Percentiles rank a stretch among this genome's conserved stretches.
Evolutionary conservation across 2,797 vertebrate species (phyloP).

Genomic region (Pantherophis vulpinus): DNA sequence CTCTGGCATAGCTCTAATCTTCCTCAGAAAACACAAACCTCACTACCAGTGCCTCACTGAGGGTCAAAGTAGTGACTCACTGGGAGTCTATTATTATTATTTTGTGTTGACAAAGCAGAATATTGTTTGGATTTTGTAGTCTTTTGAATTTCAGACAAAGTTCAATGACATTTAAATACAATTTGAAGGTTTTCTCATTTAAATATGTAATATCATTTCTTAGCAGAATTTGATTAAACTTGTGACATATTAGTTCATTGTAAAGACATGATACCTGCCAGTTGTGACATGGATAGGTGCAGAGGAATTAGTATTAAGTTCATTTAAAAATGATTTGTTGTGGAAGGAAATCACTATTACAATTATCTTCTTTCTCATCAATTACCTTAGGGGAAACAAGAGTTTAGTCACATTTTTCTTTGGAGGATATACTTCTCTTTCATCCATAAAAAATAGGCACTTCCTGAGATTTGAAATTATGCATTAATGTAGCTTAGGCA

Average conservation of each 20-base stretch:
- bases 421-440: neutral
- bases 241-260: neutral
- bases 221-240: neutral
- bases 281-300: neutral
- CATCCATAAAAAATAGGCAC: neutral
- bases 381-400: neutral
- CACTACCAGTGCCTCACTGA: neutral
- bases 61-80: neutral
- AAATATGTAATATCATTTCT: neutral
- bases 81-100: neutral
- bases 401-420: neutral
- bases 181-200: neutral
- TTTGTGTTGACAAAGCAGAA: neutral
- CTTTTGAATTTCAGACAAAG: neutral
- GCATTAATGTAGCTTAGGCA: neutral
- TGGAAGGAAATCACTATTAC: neutral
- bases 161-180: neutral
- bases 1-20: neutral
- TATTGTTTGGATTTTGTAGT: neutral
- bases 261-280: neutral
- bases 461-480: neutral
- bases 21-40: neutral
- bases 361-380: neutral
- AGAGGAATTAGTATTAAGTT: neutral
- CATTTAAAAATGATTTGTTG: neutral